Conservation (phyloP, 2,888 invertebrate genomes). For the Dendrolimus pini region DNA sequence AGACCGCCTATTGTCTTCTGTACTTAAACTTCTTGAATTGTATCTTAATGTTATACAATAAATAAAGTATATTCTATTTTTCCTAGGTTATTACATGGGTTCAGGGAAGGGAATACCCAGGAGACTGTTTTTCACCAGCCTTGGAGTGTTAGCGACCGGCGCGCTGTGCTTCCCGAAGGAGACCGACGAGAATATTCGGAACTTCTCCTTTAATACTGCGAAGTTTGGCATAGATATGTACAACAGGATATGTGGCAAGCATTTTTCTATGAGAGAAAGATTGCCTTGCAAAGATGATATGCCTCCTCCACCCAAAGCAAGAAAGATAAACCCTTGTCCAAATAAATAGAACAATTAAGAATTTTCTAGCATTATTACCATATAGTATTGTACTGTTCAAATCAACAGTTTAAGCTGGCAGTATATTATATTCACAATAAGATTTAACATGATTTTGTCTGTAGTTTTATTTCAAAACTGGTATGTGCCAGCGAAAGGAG, state of each 20-base stretch:
- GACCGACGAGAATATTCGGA: slow-evolving; percentile 40
- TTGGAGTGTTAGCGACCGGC: slow-evolving; percentile 34
- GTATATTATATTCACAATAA: too few species aligned
- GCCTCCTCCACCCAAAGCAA: slow-evolving; percentile 14
- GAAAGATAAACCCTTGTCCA: slow-evolving; percentile 20
- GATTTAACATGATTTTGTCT: too few species aligned
- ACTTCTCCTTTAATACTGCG: slow-evolving; percentile 16
- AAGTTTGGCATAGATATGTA: slow-evolving; percentile 21
- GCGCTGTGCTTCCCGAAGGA: slow-evolving; percentile 47
- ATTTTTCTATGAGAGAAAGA: slow-evolving; percentile 25
- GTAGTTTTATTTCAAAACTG: too few species aligned
- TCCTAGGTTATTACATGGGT: slow-evolving; percentile 23
- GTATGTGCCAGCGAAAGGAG: too few species aligned
- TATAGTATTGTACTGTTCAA: too few species aligned
- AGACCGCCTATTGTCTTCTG: too few species aligned
- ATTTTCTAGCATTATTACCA: too few species aligned
- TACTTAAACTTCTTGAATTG: too few species aligned
- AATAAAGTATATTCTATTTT: too few species aligned
- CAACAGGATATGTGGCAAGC: slow-evolving; percentile 25
- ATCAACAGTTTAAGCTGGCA: too few species aligned
- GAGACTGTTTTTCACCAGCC: slow-evolving; percentile 24
- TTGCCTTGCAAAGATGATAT: slow-evolving; percentile 36
- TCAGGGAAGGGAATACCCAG: slow-evolving; percentile 18
- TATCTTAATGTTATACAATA: too few species aligned
- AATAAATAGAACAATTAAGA: background rate